These are phyloP conservation scores for Lophotis ruficrista DNA, from an alignment of 2,113 vertebrate species.

Conservation along the genomic window DNA sequence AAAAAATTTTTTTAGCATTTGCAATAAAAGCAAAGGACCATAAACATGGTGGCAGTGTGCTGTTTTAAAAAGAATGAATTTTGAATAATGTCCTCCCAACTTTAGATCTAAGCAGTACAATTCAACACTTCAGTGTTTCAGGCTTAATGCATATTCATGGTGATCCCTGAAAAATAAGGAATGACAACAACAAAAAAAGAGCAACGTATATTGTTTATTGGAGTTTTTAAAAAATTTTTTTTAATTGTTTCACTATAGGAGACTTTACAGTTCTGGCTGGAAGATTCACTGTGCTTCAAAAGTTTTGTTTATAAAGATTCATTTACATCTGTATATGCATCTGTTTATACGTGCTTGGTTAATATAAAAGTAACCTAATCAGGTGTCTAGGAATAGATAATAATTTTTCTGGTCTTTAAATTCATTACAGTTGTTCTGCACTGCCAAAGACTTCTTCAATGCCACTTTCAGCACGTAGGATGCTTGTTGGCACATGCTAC, in stretches of 20 bases:
- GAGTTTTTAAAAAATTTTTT: not conserved
- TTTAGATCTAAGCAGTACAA: not conserved
- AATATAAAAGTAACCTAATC: not conserved
- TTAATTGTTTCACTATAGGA: not conserved
- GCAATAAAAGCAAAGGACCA: not conserved
- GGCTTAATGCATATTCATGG: not conserved
- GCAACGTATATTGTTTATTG: not conserved
- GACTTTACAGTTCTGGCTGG: not conserved
- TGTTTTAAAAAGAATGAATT: not conserved
- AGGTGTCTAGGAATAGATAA: not conserved
- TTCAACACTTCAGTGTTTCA: not conserved
- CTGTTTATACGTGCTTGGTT: not conserved
- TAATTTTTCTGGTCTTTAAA: not conserved
- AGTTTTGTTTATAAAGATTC: not conserved
- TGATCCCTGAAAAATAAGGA: not conserved
- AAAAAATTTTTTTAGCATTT: not conserved
- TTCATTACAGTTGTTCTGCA: not conserved
- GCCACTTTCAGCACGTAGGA: not conserved
- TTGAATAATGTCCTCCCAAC: not conserved
- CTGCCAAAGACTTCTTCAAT: not conserved
- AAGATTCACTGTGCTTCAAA: not conserved
- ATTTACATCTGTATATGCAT: not conserved
- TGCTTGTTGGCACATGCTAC: not conserved
- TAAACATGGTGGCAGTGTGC: not conserved
- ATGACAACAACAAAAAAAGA: not conserved